These are phyloP conservation scores for Drepana arcuata DNA, from an alignment of 1,140 invertebrate species.

Conservation along the genomic window DNA sequence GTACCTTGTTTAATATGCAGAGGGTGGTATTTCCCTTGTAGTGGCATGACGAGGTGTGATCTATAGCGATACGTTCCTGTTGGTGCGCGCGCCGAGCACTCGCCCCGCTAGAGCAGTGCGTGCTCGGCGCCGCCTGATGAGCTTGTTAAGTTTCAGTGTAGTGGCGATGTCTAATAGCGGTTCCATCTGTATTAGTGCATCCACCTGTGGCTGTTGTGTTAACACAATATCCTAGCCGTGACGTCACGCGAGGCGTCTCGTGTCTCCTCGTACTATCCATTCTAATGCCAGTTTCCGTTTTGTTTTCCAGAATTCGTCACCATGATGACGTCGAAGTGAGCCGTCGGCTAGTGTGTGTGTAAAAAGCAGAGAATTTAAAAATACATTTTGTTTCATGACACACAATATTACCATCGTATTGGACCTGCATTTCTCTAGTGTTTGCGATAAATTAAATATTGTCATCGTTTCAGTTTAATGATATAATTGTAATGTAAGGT, in stretches of 20 bases:
- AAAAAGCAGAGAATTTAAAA: slow-evolving; percentile 72
- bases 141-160: too few species aligned
- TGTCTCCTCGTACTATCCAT: neutral
- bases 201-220: slow-evolving; percentile 31
- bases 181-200: neutral
- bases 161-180: too few species aligned
- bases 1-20: too few species aligned
- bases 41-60: slow-evolving; percentile 51
- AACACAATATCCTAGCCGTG: slow-evolving; percentile 32
- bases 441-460: slow-evolving; percentile 70
- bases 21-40: slow-evolving; percentile 65
- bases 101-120: slow-evolving; percentile 21
- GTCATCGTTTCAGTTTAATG: slow-evolving; percentile 68
- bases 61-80: slow-evolving; percentile 29
- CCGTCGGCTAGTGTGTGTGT: slow-evolving; percentile 68
- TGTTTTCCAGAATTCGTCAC: slow-evolving; percentile 95
- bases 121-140: slow-evolving; percentile 15
- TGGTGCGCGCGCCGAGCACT: slow-evolving; percentile 22
- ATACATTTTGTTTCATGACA: slow-evolving; percentile 73
- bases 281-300: slow-evolving; percentile 46
- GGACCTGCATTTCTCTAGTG: slow-evolving; percentile 74
- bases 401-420: slow-evolving; percentile 73
- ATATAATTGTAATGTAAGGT: slow-evolving; percentile 31
- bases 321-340: slow-evolving; percentile 99
- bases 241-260: slow-evolving; percentile 21